Evolutionary conservation across 2,888 invertebrate genomes (phyloP), one percentile per base, ranked within the genome.

Genomic region (Psylliodes chrysocephalus): DNA sequence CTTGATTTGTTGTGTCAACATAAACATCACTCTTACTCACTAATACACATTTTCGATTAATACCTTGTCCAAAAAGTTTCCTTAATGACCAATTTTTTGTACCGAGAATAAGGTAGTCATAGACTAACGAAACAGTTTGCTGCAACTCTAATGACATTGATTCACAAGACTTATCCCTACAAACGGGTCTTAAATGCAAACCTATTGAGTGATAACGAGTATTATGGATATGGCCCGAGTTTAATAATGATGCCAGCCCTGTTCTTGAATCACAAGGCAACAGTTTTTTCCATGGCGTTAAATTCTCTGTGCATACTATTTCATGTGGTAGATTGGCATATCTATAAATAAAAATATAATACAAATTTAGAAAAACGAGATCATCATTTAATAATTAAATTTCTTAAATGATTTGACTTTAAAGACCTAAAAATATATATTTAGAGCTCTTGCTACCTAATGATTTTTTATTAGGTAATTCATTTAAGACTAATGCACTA

Each of bases 231-330:
- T 91, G 90, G 56, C 93, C 92, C 0, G 98, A 94, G 81, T 96
- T 96, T 2, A 98, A 86, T 53, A 98, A 83, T 0, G 93, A 90
- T 12, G 94, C 91, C 72, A 98, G 86, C 1, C 98, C 98, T 76
- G 89, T 88, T 80, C 88, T 91, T n/a, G 92, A 91, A 81, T 93
- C 93, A 83, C 99, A 99, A 0, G 99, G 98, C 46, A 99, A 82
- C 2, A 99, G 84, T 80, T 98, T 99, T 77, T 96, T 96, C 93
- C 98, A 98, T 0, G 99, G 98, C 10, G 99, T 98, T 74, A 99
- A 84, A 84, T 99, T 99, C 84, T 99, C 99, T 0, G 98, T 99
- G 79, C 99, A 99, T 2, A 98, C 96, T 74, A 95, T 94, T 86
- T 99, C 99, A 69, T 95, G 87, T 0, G 98, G 96, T 65, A 99